These are phyloP conservation scores for Liposcelis brunnea DNA, from an alignment of 2,888 invertebrate genomes.

Conservation along the genomic window DNA sequence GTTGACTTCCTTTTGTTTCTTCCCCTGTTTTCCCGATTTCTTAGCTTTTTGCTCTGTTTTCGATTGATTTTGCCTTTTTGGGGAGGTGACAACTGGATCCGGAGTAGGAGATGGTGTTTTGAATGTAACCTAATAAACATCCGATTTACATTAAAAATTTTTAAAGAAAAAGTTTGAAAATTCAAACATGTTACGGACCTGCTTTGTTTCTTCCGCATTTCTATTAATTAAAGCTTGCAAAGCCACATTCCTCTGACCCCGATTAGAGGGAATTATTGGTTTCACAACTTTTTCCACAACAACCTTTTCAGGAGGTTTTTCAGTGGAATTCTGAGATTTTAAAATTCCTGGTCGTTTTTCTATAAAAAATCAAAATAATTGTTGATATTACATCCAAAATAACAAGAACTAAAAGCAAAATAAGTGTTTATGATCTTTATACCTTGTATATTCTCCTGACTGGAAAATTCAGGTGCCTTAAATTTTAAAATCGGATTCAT, in stretches of 20 bases:
- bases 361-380: conserved; percentile 16
- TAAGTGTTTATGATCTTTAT: too few species aligned
- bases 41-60: neutral
- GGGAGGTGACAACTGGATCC: neutral
- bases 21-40: neutral
- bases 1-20: neutral
- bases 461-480: neutral
- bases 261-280: too few species aligned
- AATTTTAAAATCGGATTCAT: conserved; percentile 4
- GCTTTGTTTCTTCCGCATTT: conserved; percentile 17
- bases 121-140: conserved; percentile 34
- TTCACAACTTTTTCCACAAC: conserved; percentile 17
- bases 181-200: conserved; percentile 14
- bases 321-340: conserved; percentile 53
- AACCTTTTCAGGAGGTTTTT: conserved; percentile 30
- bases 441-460: conserved; percentile 10
- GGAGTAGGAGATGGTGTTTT: conserved; percentile 27
- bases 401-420: conserved; percentile 2
- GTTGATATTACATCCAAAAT: neutral
- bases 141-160: neutral
- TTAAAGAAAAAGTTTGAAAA: too few species aligned
- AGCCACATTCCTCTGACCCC: too few species aligned
- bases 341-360: conserved; percentile 45
- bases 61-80: neutral
- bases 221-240: neutral